Percentiles rank a stretch among this genome's conserved stretches.
Evolutionary conservation across 1,140 invertebrate species (phyloP).

Genomic region (Drosophila novamexicana): DNA sequence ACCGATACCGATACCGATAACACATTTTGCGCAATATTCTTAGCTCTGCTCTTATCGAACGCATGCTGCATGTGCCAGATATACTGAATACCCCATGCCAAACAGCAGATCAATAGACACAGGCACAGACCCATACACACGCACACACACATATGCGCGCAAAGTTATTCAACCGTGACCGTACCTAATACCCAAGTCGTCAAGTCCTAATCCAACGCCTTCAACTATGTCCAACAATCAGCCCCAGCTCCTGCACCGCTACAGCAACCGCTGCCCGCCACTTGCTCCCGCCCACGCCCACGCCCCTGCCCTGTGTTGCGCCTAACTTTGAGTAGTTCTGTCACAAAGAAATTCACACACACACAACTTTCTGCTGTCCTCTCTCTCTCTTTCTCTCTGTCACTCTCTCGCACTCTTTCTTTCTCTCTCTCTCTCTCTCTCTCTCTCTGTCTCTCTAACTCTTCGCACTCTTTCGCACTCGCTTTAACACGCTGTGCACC

Average conservation of each 20-base stretch:
- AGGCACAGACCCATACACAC: constrained; percentile 15
- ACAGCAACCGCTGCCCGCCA: neutral
- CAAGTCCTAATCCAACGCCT: constrained; percentile 18
- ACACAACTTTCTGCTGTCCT: constrained; percentile 30
- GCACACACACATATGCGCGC: neutral
- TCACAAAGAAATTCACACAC: constrained; percentile 21
- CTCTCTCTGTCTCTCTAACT: constrained; percentile 10
- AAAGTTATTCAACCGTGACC: constrained; percentile 33
- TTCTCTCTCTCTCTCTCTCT: constrained; percentile 1
- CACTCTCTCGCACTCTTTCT: neutral
- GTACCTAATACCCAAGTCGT: constrained; percentile 7
- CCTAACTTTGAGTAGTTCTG: constrained; percentile 44
- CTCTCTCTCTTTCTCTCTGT: constrained; percentile 5
- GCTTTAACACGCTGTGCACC: constrained; percentile 35
- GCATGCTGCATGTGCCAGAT: constrained; percentile 66
- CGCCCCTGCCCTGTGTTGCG: constrained; percentile 2
- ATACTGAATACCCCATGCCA: constrained; percentile 2
- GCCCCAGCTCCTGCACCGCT: constrained; percentile 1
- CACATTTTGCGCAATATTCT: constrained; percentile 29
- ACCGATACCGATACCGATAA: constrained; percentile 31
- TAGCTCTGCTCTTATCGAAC: constrained; percentile 41
- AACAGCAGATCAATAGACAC: constrained; percentile 12
- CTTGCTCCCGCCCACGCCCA: neutral
- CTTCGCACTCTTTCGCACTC: constrained; percentile 17
- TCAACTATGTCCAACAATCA: constrained; percentile 10